Base-by-base conservation (phyloP, 2,888 invertebrate species). In the Cactoblastis cactorum region DNA sequence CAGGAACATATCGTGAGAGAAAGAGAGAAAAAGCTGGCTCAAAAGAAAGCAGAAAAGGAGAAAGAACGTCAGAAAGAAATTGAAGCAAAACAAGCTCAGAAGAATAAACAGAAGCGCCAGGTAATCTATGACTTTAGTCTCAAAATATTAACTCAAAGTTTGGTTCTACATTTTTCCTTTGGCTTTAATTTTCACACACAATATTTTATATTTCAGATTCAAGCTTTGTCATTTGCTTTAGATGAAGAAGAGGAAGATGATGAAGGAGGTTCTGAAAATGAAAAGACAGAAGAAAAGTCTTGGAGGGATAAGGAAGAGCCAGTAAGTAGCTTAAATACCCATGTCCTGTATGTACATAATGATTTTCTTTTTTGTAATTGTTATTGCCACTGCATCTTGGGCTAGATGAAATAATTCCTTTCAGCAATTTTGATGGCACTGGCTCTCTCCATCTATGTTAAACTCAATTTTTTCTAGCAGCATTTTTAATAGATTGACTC, bases 1-100 rank as follows among this genome's bases (percentile, higher is more conserved):
- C 98, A 99, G 77, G 98, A 98, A 75, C 96, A 96, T 69, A 97
- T 98, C 57, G 96, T 98, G 0, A 94, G 96, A 65, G 97, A 98
- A 87, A 90, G 98, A 63, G 98, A 98, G 78, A 95, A 96, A 69
- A 97, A 97, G 82, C 86, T 98, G 28, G 98, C 98, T 0, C 96
- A 96, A 65, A 97, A 97, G 69, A 94, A 97, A 85, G 94, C 96
- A 18, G 97, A 97, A 72, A 97, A 97, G 65, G 96, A 97, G 74
- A 92, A 94, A 46, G 96, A 97, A 68, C 94, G 95, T 61, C 94
- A 95, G 59, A 93, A 95, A 65, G 96, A 96, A 61, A 88, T 97
- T 50, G 96, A 97, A 77, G 97, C 96, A 0, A 97, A 97, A 79
- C 95, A 95, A 74, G 97, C 96, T 0, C 96, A 97, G 68, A 98